Base-by-base conservation (phyloP, 2,888 invertebrate species). In the Rosalia funebris region DNA sequence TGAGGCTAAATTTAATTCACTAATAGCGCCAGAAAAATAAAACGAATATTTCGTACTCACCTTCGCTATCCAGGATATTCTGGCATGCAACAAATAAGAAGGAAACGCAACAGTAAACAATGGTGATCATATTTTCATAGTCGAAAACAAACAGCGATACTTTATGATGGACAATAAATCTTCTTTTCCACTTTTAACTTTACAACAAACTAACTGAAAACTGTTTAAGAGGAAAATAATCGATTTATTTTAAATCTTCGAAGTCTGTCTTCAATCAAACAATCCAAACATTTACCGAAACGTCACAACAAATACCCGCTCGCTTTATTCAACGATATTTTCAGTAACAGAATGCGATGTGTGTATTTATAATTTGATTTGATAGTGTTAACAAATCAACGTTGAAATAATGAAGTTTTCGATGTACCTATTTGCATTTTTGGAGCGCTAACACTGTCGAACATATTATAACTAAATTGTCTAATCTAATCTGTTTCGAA, bases 251-350 rank as follows among this genome's bases (percentile, higher is more conserved):
- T 69, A 71, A 76, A 77, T 73, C 68, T 64, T 66, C 66, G 69
- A 57, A 70, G 71, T 74, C 78, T 79, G 79, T 73, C 73, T 76
- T 77, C 72, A 69, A 78, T 79, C 79, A 77, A 70, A 70, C 72
- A 73, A 79, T 78, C 77, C 77, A 78, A 79, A 79, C 78, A 79
- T 77, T 79, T 79, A 78, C 75, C 62, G 58, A 72, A 77, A 78
- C 78, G 79, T 79, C 79, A 79, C 77, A 79, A 79, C 77, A 79
- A 74, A 75, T 72, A 73, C 53, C 16, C 41, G 53, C 67, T 46
- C 61, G 62, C 62, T 62, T 65, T 65, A 69, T 69, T 55, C 60
- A 53, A 52, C 60, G 62, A 71, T 71, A 72, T 73, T 75, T 72
- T 73, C 71, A 72, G 71, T 62, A 58, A 70, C 53, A 53, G 53